Conservation (phyloP, 2,888 invertebrate genomes). For the Scaptomyza caliginosa region DNA sequence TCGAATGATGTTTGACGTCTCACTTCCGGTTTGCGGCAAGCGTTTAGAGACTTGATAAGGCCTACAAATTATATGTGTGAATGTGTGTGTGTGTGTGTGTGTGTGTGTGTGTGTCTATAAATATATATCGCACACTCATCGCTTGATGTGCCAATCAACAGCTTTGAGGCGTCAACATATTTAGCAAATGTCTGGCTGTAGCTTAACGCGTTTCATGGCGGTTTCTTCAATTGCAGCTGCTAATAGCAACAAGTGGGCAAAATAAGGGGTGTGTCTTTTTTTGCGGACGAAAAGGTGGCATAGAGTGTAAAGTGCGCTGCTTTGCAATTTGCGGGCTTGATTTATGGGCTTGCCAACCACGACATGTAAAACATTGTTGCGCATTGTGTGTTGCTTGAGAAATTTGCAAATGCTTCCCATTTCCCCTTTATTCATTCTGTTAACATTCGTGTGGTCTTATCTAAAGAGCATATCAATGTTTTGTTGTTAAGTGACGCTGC, state of each 20-base stretch:
- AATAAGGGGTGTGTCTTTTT: background rate
- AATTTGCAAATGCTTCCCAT: conserved; percentile 14
- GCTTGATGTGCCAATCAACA: conserved; percentile 62
- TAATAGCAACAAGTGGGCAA: conserved; percentile 62
- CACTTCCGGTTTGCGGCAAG: conserved; percentile 54
- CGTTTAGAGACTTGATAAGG: conserved; percentile 41
- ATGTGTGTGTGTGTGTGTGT: background rate
- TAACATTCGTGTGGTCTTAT: conserved; percentile 38
- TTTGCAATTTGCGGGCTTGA: conserved; percentile 51
- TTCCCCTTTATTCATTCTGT: background rate
- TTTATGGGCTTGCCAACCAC: conserved; percentile 52
- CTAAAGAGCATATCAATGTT: conserved; percentile 74
- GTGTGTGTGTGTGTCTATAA: conserved; percentile 9
- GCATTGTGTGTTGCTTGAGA: conserved; percentile 7
- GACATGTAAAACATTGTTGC: conserved; percentile 46
- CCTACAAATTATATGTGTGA: background rate
- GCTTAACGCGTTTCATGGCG: conserved; percentile 35
- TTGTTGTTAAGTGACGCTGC: conserved; percentile 38
- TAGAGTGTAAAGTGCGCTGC: conserved; percentile 20
- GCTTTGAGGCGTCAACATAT: conserved; percentile 42
- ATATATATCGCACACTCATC: conserved; percentile 19
- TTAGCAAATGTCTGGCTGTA: conserved; percentile 31
- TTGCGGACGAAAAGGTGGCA: background rate
- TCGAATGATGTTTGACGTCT: conserved; percentile 48
- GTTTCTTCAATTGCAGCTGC: conserved; percentile 31